phyloP scores from a whole-genome alignment of 2,113 vertebrate species.

The Callipepla squamata region DNA sequence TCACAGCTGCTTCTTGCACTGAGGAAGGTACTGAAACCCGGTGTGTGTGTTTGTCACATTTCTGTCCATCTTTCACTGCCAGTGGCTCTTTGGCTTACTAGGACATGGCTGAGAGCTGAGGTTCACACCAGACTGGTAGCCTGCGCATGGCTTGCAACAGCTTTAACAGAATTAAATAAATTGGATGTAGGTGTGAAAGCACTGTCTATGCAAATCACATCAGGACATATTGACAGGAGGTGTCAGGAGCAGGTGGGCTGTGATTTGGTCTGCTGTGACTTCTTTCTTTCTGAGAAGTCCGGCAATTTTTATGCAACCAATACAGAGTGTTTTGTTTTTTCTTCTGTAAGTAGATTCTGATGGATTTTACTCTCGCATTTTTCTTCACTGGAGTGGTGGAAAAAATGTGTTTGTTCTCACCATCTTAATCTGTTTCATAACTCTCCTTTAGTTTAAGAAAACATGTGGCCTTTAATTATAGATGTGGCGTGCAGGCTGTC shows the following conservation, averaged over 20 bases:
- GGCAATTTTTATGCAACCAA: background rate
- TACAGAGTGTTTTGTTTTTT: conserved; percentile 9
- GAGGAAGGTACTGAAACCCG: background rate
- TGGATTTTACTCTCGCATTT: background rate
- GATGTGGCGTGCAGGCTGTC: background rate
- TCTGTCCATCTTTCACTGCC: background rate
- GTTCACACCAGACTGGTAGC: background rate
- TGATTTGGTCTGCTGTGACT: background rate
- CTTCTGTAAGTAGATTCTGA: background rate
- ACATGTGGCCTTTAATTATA: background rate
- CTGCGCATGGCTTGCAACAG: background rate
- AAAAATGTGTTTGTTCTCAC: background rate
- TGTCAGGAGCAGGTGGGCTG: background rate
- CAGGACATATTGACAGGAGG: accelerated
- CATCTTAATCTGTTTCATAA: background rate
- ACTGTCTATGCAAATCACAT: background rate
- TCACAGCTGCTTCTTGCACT: background rate
- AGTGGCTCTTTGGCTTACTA: background rate
- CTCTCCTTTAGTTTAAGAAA: background rate
- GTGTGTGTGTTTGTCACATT: background rate
- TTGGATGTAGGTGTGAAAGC: background rate
- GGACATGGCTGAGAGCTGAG: background rate
- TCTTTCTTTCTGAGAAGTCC: background rate
- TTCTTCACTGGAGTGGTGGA: background rate
- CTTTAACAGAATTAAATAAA: background rate